Conservation (phyloP, 30 jellyfish, hydroid and myxozoan genomes). For the Hydractinia symbiolongicarpus region DNA sequence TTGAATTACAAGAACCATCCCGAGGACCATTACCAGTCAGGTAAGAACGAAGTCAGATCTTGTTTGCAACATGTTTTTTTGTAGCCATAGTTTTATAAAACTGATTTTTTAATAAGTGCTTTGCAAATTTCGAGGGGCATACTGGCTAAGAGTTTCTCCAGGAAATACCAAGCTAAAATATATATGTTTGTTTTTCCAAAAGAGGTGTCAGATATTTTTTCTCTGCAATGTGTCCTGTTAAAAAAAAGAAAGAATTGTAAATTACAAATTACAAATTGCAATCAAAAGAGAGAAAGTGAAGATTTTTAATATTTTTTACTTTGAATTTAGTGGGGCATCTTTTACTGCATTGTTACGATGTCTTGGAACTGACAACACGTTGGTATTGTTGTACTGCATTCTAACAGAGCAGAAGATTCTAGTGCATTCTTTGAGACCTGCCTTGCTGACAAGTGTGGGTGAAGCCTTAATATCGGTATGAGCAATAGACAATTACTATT, state of each 20-base stretch:
- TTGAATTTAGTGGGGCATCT: slow-evolving; percentile 84
- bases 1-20: slow-evolving; percentile 89
- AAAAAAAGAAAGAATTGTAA: too few species aligned
- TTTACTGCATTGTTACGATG: slow-evolving; percentile 86
- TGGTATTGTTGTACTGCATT: slow-evolving; percentile 74
- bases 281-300: neutral
- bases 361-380: slow-evolving; percentile 89
- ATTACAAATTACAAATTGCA: neutral
- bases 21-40: slow-evolving; percentile 97
- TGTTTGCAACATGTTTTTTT: too few species aligned
- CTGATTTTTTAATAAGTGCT: too few species aligned
- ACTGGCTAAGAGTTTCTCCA: too few species aligned
- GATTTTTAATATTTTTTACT: too few species aligned
- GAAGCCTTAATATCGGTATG: slow-evolving; percentile 98
- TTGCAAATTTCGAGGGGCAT: too few species aligned
- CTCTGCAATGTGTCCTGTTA: too few species aligned
- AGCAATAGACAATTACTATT: too few species aligned
- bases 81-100: too few species aligned
- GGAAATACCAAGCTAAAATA: too few species aligned
- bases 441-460: slow-evolving; percentile 94
- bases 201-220: too few species aligned
- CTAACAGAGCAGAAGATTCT: slow-evolving; percentile 91
- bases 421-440: slow-evolving; percentile 97
- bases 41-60: slow-evolving; percentile 26
- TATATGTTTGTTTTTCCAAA: too few species aligned